phyloP scores from a whole-genome alignment of 1,140 invertebrate species.

The Carcinoscorpius rotundicauda region DNA sequence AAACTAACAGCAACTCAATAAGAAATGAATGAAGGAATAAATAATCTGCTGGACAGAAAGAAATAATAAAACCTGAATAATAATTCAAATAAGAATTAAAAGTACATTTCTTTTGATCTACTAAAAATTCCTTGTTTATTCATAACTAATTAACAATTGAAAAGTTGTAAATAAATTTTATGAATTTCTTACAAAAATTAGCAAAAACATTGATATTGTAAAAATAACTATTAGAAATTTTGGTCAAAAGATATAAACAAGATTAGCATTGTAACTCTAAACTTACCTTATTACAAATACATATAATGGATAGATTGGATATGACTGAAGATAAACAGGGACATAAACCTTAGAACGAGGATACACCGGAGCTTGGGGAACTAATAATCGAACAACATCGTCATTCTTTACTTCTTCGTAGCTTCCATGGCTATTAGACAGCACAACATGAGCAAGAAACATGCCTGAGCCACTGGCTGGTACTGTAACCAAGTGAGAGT shows the following conservation, averaged over 20 bases:
- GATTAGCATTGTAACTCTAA: neutral
- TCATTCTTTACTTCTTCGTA: slow-evolving; percentile 69
- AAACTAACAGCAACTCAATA: too few species aligned
- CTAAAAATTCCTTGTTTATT: too few species aligned
- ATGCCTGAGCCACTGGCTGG: slow-evolving; percentile 12
- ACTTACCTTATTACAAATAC: slow-evolving; percentile 69
- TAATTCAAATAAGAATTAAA: too few species aligned
- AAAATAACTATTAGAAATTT: neutral
- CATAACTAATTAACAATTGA: too few species aligned
- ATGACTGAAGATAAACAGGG: slow-evolving; percentile 63
- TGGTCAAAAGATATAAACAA: neutral
- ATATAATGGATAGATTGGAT: slow-evolving; percentile 43
- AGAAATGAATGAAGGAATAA: too few species aligned
- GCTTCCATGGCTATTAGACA: slow-evolving; percentile 53
- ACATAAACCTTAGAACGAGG: slow-evolving; percentile 75
- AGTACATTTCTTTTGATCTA: too few species aligned
- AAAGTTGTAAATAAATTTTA: too few species aligned
- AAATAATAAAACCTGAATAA: too few species aligned
- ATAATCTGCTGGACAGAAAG: too few species aligned
- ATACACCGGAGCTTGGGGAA: slow-evolving; percentile 73
- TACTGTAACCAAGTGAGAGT: slow-evolving; percentile 1
- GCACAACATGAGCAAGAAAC: slow-evolving; percentile 48
- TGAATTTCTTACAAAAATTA: too few species aligned
- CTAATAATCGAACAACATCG: slow-evolving; percentile 62
- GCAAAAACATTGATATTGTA: too few species aligned